Base-by-base conservation (phyloP, 2,113 vertebrate species). In the Gila orcuttii region DNA sequence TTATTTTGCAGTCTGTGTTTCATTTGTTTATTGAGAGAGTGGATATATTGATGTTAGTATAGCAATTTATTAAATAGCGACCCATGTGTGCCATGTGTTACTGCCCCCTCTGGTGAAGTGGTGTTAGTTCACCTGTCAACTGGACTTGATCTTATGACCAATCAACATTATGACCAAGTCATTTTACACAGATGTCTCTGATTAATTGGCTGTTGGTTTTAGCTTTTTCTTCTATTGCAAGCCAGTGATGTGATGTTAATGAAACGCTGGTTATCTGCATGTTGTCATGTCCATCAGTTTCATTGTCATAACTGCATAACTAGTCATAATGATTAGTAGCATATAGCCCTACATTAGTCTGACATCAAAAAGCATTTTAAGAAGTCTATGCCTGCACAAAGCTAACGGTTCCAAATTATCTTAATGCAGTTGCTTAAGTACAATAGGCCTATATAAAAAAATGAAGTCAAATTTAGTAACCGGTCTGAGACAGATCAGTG, bases 171-270 rank as follows among this genome's bases (percentile, higher is more conserved):
- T 64, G 42, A 19, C 39, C 71, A 62, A 75, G 25, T 45, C 82
- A 73, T 60, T 84, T 47, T 57, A 85, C 75, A 79, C 77, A 79
- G 57, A 62, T 79, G 77, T 62, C 77, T 57, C 23, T 79, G 6
- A 79, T 42, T 42, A 42, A 79, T 4, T 42, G 55, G 23, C 15
- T 79, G 36, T 79, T 25, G 77, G 23, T 78, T 79, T 79, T 25
- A n/a, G 36, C 57, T 62, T 79, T 79, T 42, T 39, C 55, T 60
- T 39, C 33, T 2, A 8, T 60, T 39, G 21, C 55, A 60, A 33
- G 55, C 21, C 25, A 76, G 9, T 76, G 74, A 50, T 50, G n/a
- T 75, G 73, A 75, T 75, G n/a, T 17, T 7, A 28, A 75, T 76
- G 45, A 31, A 76, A 50, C 13, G 13, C 74, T 79, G 77, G 23